Base-by-base conservation (phyloP, 2,797 vertebrate species). In the Ateles fusciceps region DNA sequence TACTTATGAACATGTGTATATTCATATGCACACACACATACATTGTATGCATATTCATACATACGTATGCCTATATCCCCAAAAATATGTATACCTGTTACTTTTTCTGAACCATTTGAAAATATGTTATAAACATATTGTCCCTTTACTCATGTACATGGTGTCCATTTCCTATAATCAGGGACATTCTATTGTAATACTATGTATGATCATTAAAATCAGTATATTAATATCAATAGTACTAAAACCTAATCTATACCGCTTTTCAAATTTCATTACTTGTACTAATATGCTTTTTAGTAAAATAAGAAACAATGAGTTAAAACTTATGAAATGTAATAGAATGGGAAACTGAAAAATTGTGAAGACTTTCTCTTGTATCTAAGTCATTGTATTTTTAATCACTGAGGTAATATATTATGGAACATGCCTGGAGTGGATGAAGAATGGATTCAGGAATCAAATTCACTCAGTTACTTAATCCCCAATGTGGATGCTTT, bases 381-480 rank as follows among this genome's bases (percentile, higher is more conserved):
- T 89, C 79, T 92, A 79, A 74, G 81, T 96, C 94, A 50, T 61
- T 81, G 39, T 76, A 61, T 80, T 89, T 95, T 96, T 95, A 96
- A 74, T 61, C 94, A 96, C 61, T 95, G 95, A 96, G 85, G 94
- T 93, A 97, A 96, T 98, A 91, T 97, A 89, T 96, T 89, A 95
- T 71, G 26, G 9, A 96, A 50, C 39, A 4, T 83, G 84, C 93
- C 94, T 94, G 36, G 17, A 46, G 93, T 79, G 39, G 76, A 95
- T 93, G 84, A 94, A 85, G 89, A 97, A 94, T 98, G 97, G 87
- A 98, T 98, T 98, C 72, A 97, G 95, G 97, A 98, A 98, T 98
- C 97, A 98, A 98, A 98, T 98, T 97, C 75, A 85, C 52, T 96
- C 87, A 98, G 98, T 98, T 93, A 76, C 91, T 98, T 97, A 98